These are phyloP conservation scores for Bruchidius siliquastri DNA, from an alignment of 2,888 invertebrate species.

Conservation along the genomic window DNA sequence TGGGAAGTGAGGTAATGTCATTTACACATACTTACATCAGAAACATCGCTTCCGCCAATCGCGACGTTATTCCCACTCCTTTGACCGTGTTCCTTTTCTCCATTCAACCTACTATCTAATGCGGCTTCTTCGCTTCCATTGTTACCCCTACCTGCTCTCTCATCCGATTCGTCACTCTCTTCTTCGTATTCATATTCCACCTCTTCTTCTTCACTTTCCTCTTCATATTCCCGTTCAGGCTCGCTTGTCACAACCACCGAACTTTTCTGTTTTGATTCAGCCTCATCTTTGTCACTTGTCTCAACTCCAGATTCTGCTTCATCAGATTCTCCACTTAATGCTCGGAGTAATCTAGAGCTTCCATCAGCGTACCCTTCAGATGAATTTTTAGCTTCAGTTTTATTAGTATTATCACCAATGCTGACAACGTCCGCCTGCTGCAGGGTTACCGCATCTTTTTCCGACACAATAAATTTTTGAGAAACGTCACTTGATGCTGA, in stretches of 20 bases:
- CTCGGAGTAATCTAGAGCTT: not conserved
- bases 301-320: constrained; percentile 5
- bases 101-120: not conserved
- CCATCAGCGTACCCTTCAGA: not conserved
- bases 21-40: not conserved
- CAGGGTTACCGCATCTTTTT: not conserved
- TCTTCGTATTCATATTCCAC: constrained; percentile 10
- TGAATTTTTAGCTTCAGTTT: not conserved
- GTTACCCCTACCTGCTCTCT: constrained; percentile 4
- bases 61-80: not conserved
- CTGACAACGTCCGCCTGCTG: not conserved
- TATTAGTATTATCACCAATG: not conserved
- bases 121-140: not conserved
- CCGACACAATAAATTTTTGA: not conserved
- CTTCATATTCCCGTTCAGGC: constrained; percentile 2
- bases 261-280: not conserved
- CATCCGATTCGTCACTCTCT: constrained; percentile 8
- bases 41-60: not conserved
- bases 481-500: not conserved
- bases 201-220: constrained; percentile 6
- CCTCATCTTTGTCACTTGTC: constrained; percentile 9
- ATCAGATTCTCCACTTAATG: not conserved
- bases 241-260: not conserved
- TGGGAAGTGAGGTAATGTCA: no score
- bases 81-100: not conserved